phyloP scores from a whole-genome alignment of 1,140 invertebrate genomes.

The Heterodera carotae region DNA sequence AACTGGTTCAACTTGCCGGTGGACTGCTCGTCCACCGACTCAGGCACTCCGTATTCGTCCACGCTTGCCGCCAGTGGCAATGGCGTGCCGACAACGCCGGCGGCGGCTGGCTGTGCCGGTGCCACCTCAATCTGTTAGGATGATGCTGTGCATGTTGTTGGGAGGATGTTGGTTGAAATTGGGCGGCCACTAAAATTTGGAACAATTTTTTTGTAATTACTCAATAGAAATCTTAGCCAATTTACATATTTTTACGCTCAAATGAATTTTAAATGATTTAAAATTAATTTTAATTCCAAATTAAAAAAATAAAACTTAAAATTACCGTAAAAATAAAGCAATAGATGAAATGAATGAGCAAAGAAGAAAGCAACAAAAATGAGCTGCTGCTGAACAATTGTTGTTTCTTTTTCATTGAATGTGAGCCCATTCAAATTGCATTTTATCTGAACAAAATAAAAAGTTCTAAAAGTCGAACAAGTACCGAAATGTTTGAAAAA shows the following conservation, averaged over 20 bases:
- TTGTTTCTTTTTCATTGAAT: background rate
- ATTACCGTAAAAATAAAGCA: background rate
- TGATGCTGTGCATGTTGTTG: background rate
- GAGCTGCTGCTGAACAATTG: background rate
- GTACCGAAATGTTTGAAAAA: no score
- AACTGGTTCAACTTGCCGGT: conserved; percentile 63
- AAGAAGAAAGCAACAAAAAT: background rate
- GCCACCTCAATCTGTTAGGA: conserved; percentile 1
- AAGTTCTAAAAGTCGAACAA: background rate
- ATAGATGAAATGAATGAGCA: background rate
- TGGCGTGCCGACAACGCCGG: background rate
- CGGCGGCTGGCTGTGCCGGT: background rate
- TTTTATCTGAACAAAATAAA: background rate
- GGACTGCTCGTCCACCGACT: conserved; percentile 13
- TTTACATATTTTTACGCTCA: background rate
- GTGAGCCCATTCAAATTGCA: background rate
- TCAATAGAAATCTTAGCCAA: no score
- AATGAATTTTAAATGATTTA: background rate
- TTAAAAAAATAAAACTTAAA: background rate
- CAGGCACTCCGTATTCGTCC: conserved; percentile 10
- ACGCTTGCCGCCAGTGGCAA: conserved; percentile 3
- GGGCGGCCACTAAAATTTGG: no score
- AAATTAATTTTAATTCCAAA: background rate
- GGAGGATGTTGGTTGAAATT: no score
- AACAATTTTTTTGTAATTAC: no score